Evolutionary conservation across 2,113 vertebrate genomes (phyloP).

Genomic region (Macheiramphus alcinus): DNA sequence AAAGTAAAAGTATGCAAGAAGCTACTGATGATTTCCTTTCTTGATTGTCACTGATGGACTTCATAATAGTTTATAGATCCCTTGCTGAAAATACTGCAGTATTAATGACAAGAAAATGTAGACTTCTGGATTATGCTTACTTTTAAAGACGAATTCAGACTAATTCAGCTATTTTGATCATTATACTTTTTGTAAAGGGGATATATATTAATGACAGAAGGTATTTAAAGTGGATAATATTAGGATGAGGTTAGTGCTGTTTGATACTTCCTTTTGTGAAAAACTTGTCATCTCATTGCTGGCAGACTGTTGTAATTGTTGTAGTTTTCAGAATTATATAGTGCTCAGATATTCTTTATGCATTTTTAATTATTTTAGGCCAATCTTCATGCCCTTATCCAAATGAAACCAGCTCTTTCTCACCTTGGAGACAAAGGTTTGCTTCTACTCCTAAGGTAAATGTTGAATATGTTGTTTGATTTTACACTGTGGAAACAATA

Average conservation of each 20-base stretch:
- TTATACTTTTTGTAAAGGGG: background rate
- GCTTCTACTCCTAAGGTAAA: conserved; percentile 91
- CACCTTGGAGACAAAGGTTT: conserved; percentile 98
- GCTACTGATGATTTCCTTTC: background rate
- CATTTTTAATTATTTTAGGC: conserved; percentile 73
- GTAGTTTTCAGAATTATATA: background rate
- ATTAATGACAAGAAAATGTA: background rate
- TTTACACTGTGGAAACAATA: background rate
- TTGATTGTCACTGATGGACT: background rate
- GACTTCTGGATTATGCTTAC: background rate
- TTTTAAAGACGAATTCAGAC: background rate
- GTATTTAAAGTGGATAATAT: background rate
- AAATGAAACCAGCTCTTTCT: conserved; percentile 92
- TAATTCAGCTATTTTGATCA: background rate
- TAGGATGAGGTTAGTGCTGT: background rate
- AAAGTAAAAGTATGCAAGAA: background rate
- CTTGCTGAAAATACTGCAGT: background rate
- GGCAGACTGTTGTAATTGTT: background rate
- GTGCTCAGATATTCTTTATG: background rate
- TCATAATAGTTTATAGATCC: background rate
- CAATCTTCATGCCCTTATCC: conserved; percentile 92
- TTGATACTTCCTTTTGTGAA: background rate
- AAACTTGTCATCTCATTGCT: background rate
- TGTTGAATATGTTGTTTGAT: background rate
- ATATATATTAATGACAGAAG: background rate